Evolutionary conservation across 1,140 invertebrate species (phyloP), one percentile per base, ranked within the genome.

Genomic region (Teleopsis dalmanni): DNA sequence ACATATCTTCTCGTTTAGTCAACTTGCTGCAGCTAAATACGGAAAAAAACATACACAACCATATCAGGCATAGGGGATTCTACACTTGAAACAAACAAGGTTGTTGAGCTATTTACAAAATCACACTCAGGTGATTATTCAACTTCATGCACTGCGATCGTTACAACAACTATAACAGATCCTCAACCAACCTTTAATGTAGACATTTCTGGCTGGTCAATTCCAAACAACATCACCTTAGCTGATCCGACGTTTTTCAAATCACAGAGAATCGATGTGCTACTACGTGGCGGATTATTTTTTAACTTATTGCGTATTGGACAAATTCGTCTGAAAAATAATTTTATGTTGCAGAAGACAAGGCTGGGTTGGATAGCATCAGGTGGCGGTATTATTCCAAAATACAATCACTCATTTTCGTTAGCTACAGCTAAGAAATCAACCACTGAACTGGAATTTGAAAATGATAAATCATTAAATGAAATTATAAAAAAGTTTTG

Each of bases 251-350:
- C 9, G 7, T 62, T 57, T 50, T 19, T 54, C 29, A 48, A 45
- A 36, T 44, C 55, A 19, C 35, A 34, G 19, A n/a, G 41, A n/a
- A 45, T 65, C 10, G 57, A 65, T 35, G 36, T 63, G 34, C 34
- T 65, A 27, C 42, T 62, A 22, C 60, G 58, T 19, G 57, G 57
- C 18, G 56, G 55, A 36, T 16, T 56, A 13, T 41, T 45, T 50
- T 50, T 37, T n/a, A 19, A 54, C 2, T 26, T 57, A 18, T 22
- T 57, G 16, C 48, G 35, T 11, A 33, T 48, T 21, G 55, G 53
- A 19, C 58, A 59, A 54, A 58, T 63, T 13, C 45, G 29, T 23
- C 45, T 63, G 10, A 52, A 50, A 16, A 47, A 49, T 31, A 44
- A 54, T 49, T 34, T 48, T n/a, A n/a, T 35, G 3, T 13, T 40